phyloP scores from a whole-genome alignment of 2,797 vertebrate genomes.

The Danio aesculapii region DNA sequence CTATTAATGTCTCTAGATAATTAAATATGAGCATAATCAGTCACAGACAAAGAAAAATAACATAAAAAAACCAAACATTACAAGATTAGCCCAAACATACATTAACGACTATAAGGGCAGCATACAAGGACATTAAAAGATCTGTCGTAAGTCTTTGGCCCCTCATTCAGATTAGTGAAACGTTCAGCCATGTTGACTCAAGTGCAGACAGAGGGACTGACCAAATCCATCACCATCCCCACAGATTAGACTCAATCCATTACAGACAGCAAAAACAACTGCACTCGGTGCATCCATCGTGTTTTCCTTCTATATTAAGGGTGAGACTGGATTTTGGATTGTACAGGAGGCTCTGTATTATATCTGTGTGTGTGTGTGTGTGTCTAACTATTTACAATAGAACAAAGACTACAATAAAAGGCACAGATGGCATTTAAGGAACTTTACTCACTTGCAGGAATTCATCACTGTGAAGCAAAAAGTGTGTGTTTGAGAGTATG shows the following conservation, averaged over 20 bases:
- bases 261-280: slow-evolving; percentile 52
- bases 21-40: slow-evolving; percentile 54
- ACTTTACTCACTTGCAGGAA: slow-evolving; percentile 18
- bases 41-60: slow-evolving; percentile 1
- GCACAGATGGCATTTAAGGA: slow-evolving; percentile 52
- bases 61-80: slow-evolving; percentile 20
- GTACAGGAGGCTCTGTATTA: slow-evolving; percentile 50
- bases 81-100: slow-evolving; percentile 16
- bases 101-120: slow-evolving; percentile 14
- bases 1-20: slow-evolving; percentile 25
- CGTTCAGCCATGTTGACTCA: slow-evolving; percentile 12
- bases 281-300: slow-evolving; percentile 59
- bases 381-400: slow-evolving; percentile 52
- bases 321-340: slow-evolving; percentile 49
- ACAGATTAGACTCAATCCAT: slow-evolving; percentile 46
- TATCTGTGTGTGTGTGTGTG: slow-evolving; percentile 16
- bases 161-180: slow-evolving; percentile 16
- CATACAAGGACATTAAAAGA: slow-evolving; percentile 13
- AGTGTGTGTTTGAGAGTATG: neutral
- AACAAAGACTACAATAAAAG: slow-evolving; percentile 43
- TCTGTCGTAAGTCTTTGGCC: slow-evolving; percentile 2
- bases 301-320: slow-evolving; percentile 32
- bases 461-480: slow-evolving; percentile 29
- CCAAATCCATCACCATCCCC: slow-evolving; percentile 14
- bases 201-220: slow-evolving; percentile 1